Evolutionary conservation across 2,113 vertebrate species (phyloP).

Genomic region (Oostethus manadensis): DNA sequence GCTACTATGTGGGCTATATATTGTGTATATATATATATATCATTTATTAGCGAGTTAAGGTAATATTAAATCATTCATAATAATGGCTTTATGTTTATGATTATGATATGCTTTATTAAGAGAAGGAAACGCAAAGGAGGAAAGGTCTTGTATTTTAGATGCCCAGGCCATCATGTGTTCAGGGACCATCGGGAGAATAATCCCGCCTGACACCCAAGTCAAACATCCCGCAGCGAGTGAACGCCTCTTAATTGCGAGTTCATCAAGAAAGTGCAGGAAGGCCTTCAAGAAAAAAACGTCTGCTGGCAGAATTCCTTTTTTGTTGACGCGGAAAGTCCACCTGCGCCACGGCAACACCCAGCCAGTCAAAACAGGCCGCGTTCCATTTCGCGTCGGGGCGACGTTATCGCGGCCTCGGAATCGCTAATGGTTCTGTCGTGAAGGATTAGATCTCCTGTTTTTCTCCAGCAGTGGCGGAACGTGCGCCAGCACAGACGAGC

Average conservation of each 20-base stretch:
- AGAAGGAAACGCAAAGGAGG: too few species aligned
- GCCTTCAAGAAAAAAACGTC: slow-evolving; percentile 3
- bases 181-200: background rate
- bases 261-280: slow-evolving; percentile 8
- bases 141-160: background rate
- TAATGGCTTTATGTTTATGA: too few species aligned
- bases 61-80: too few species aligned
- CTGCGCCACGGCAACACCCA: slow-evolving; percentile 38
- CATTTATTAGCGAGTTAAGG: too few species aligned
- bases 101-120: too few species aligned
- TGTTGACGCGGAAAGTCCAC: slow-evolving; percentile 29
- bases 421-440: slow-evolving; percentile 59
- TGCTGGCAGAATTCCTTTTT: slow-evolving; percentile 29
- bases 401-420: slow-evolving; percentile 54
- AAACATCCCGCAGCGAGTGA: background rate
- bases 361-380: slow-evolving; percentile 62
- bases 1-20: too few species aligned
- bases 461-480: too few species aligned
- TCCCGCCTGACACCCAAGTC: background rate
- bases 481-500: too few species aligned
- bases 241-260: slow-evolving; percentile 15
- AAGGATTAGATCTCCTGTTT: slow-evolving; percentile 49
- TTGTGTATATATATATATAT: too few species aligned
- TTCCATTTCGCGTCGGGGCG: slow-evolving; percentile 53
- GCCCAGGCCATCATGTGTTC: background rate